Base-by-base conservation (phyloP, 1,140 invertebrate species). In the Micrasema minimum region DNA sequence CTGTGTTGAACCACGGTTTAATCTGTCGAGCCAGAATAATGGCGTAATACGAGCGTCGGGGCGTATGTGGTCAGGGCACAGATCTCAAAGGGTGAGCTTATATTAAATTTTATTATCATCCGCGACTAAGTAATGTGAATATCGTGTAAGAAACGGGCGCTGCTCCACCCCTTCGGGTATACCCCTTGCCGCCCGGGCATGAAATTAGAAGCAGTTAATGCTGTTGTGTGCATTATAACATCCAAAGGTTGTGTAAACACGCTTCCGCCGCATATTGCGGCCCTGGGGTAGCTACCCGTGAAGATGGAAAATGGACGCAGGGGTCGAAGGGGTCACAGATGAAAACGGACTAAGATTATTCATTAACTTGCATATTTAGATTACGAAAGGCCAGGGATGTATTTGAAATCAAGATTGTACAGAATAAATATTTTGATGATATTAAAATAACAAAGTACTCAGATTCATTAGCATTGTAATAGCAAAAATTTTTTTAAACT, bases 81-180 rank as follows among this genome's bases (percentile, higher is more conserved):
- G 66, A 68, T 53, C 66, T 57, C 66, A 43, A 18, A 48, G 67
- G 53, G 67, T 72, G 73, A 77, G 79, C 78, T 83, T 82, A 83
- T 85, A 83, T 85, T 83, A 85, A 85, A 85, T 85, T 85, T 85
- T 85, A 85, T 83, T 83, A 83, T 83, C 75, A 79, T 79, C 79
- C 79, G 80, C 81, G 82, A 83, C 83, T 83, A 83, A 83, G 82
- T 83, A 85, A 83, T 85, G 82, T 79, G 82, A 85, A 85, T 85
- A 83, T 83, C 82, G 82, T 85, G 83, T 85, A 85, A 85, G 83
- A 81, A 81, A 79, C 72, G 38, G 62, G 75, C 78, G 78, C 23
- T 35, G 48, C 18, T 38, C 14, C 46, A 53, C 26, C 46, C 48
- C 64, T 57, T 57, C 41, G 38, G 66, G 61, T 31, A 9, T 35